Percentiles rank a stretch among this genome's conserved stretches.
These are phyloP conservation scores for Acleris sparsana DNA, from an alignment of 2,888 invertebrate genomes.

Conservation along the genomic window DNA sequence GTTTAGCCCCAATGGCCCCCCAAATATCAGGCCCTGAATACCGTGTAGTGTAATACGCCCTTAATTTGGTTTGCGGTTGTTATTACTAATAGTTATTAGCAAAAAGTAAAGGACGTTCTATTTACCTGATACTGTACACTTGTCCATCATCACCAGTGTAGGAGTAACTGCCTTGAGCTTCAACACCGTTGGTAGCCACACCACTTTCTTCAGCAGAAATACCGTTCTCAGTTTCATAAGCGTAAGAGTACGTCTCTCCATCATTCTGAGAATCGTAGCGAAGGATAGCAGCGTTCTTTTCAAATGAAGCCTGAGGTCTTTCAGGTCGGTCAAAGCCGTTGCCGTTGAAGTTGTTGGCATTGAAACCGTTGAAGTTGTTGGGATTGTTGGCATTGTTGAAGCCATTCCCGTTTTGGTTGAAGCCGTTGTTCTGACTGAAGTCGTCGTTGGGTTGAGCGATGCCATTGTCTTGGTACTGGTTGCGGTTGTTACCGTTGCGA, in stretches of 20 bases:
- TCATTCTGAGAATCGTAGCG: constrained; percentile 68
- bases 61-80: no score
- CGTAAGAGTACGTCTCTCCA: constrained; percentile 69
- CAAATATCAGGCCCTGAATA: no score
- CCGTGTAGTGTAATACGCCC: no score
- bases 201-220: constrained; percentile 72
- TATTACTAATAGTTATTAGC: no score
- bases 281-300: constrained; percentile 71
- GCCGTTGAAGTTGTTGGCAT: constrained; percentile 42
- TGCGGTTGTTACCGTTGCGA: constrained; percentile 39
- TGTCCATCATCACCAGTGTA: constrained; percentile 77
- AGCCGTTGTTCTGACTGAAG: constrained; percentile 39
- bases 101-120: background rate
- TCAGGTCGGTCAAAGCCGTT: constrained; percentile 53
- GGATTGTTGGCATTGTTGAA: constrained; percentile 33
- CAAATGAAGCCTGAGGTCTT: constrained; percentile 65
- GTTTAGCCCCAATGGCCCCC: no score
- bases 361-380: constrained; percentile 40
- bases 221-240: constrained; percentile 75
- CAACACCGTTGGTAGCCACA: constrained; percentile 71
- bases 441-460: constrained; percentile 26
- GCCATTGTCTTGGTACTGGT: constrained; percentile 28
- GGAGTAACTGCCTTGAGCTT: constrained; percentile 71
- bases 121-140: constrained; percentile 69
- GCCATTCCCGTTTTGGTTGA: constrained; percentile 36